Base-by-base conservation (phyloP, 2,888 invertebrate species). In the Invenusta paracnida region DNA sequence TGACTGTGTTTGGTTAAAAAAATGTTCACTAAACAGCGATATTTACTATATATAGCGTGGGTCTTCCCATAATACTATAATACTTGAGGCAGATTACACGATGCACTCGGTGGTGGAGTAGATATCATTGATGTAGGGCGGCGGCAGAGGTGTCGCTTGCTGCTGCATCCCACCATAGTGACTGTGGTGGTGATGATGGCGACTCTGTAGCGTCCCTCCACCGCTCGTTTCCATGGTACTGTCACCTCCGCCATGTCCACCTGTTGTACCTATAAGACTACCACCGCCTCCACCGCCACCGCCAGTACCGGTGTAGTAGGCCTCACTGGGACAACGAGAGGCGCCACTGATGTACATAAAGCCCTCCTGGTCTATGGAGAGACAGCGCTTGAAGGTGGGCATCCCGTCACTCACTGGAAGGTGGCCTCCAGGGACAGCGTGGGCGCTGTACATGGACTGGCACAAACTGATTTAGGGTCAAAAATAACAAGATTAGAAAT, bases 331-430 rank as follows among this genome's bases (percentile, higher is more conserved):
- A 25, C 73, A 73, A 2, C 73, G 11, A 2, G 73, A 73, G 27
- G 17, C 23, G 27, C 73, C 73, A 23, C 73, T 73, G 23, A 73
- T 23, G 25, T 73, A 73, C 73, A 73, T 73, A 5, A 73, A 23
- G 23, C 73, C 73, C 11, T 73, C 73, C 23, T 73, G 73, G 25
- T 73, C 73, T 13, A 73, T 73, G 17, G 73, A 73, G 73, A 73
- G 73, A 23, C 73, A 73, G 73, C 73, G 73, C 73, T 73, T 73
- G 73, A 23, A 73, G 27, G 17, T 73, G 73, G 73, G 73, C 27
- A 73, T 23, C 2, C 17, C 73, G 2, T 23, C 25, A 2, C 73
- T 23, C 73, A 23, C 23, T 23, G 25, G 17, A 73, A 23, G 25
- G 11, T 48, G 48, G 17, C 5, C 5, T 17, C 48, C 48, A 5